These are phyloP conservation scores for Drosophila serrata DNA, from an alignment of 1,140 invertebrate species.

Conservation along the genomic window DNA sequence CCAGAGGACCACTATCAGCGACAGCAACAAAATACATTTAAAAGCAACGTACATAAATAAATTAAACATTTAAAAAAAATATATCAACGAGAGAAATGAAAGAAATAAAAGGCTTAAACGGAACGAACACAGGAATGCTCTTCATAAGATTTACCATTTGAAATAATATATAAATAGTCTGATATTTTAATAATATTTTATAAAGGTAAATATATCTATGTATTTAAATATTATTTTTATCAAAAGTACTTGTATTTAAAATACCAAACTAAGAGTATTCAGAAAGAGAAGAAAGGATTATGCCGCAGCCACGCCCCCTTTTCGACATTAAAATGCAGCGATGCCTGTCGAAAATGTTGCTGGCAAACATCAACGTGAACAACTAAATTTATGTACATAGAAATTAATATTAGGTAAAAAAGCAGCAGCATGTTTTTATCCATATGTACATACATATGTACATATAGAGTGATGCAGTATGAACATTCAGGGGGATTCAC, in stretches of 20 bases:
- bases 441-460: not conserved
- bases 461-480: not conserved
- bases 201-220: not conserved
- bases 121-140: slow-evolving; percentile 20
- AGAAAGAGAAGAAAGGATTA: not conserved
- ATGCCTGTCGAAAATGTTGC: slow-evolving; percentile 67
- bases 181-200: not conserved
- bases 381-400: slow-evolving; percentile 81
- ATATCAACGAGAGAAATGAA: too few species aligned
- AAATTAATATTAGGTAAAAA: slow-evolving; percentile 73
- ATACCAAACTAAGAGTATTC: not conserved
- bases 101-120: slow-evolving; percentile 14
- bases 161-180: not conserved
- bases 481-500: slow-evolving; percentile 20
- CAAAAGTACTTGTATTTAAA: not conserved
- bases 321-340: slow-evolving; percentile 66
- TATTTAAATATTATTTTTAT: too few species aligned
- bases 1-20: slow-evolving; percentile 24
- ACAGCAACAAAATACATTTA: slow-evolving; percentile 56
- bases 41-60: slow-evolving; percentile 66
- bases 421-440: slow-evolving; percentile 25
- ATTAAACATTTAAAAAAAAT: slow-evolving; percentile 72
- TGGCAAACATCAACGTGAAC: slow-evolving; percentile 44
- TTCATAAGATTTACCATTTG: not conserved
- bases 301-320: slow-evolving; percentile 2